Evolutionary conservation across 2,113 vertebrate genomes (phyloP).

Genomic region (Bagarius yarrelli): DNA sequence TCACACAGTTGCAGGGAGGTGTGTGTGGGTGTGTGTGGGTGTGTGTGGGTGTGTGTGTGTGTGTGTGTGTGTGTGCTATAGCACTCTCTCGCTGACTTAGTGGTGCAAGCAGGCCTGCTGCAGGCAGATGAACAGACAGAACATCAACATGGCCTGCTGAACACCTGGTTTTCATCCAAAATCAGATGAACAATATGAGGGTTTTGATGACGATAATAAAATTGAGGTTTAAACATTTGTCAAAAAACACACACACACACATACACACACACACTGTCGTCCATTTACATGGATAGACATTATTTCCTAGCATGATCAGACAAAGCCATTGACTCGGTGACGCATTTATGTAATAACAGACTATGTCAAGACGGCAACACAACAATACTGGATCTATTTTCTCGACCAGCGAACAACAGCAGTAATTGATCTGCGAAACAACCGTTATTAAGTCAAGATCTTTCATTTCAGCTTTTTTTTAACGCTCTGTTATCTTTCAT

Average conservation of each 20-base stretch:
- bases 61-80: constrained; percentile 23
- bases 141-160: neutral
- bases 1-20: constrained; percentile 30
- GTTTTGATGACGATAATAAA: neutral
- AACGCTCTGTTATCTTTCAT: neutral
- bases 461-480: neutral
- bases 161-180: constrained; percentile 29
- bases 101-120: constrained; percentile 27
- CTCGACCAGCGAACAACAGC: neutral
- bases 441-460: neutral
- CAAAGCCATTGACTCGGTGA: neutral
- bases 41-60: constrained; percentile 44
- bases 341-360: constrained; percentile 8
- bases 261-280: no score
- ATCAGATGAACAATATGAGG: constrained; percentile 8
- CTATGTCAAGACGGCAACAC: neutral
- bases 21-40: neutral
- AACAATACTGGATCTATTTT: neutral
- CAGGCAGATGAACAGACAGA: constrained; percentile 34
- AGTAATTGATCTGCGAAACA: neutral
- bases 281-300: neutral
- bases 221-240: neutral
- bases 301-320: neutral
- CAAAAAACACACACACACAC: neutral
- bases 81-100: constrained; percentile 24